Evolutionary conservation across 2,797 vertebrate genomes (phyloP).

Genomic region (Cuniculus paca): DNA sequence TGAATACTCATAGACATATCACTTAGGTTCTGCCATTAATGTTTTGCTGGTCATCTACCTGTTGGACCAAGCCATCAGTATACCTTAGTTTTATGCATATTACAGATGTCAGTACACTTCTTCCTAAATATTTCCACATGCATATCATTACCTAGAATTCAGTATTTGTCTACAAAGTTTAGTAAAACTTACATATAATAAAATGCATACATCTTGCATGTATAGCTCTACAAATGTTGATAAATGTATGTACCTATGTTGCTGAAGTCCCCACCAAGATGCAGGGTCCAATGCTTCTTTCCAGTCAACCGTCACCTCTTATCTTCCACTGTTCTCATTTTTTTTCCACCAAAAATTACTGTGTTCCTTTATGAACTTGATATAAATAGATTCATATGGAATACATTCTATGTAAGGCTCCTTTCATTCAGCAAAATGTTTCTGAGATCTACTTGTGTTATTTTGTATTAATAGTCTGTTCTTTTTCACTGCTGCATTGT

Average conservation of each 20-base stretch:
- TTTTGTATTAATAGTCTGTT: background rate
- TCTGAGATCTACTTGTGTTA: background rate
- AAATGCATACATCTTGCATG: background rate
- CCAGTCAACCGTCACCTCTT: background rate
- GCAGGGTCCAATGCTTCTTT: background rate
- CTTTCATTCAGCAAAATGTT: slow-evolving; percentile 32
- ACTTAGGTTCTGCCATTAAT: slow-evolving; percentile 17
- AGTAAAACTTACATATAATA: slow-evolving; percentile 16
- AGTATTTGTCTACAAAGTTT: background rate
- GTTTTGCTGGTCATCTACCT: background rate
- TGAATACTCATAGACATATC: background rate
- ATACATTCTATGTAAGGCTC: background rate
- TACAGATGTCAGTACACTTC: background rate
- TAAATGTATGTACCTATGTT: background rate
- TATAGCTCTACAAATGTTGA: background rate
- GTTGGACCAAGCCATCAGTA: background rate
- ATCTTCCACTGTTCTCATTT: background rate
- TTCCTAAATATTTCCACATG: background rate
- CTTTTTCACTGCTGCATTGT: slow-evolving; percentile 7
- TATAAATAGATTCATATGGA: background rate
- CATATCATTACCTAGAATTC: slow-evolving; percentile 7
- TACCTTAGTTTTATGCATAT: background rate
- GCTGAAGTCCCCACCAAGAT: background rate
- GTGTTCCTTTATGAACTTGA: background rate
- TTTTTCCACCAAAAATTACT: background rate